Evolutionary conservation across 2,888 invertebrate genomes (phyloP), one percentile per base, ranked within the genome.

Genomic region (Pandemis corylana): DNA sequence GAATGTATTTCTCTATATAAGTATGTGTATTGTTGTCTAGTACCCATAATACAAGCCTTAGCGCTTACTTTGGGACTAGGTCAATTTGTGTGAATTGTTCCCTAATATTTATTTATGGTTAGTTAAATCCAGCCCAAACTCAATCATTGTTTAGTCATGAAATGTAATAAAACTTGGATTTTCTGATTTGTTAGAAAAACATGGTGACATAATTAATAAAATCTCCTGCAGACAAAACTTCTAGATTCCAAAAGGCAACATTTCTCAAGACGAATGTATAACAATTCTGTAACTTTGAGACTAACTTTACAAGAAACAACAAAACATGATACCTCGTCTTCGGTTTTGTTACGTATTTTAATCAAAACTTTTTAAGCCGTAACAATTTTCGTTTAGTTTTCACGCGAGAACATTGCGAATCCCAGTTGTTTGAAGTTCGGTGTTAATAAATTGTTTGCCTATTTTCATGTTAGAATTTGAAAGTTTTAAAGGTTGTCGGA

Each of bases 351-450:
- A 51, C 59, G 65, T 61, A 74, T 69, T 66, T 69, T 74, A 74
- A 74, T 74, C 74, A 74, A 74, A 66, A 74, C 69, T 69, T 74
- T 73, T 74, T 65, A 61, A 74, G 59, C 74, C 65, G 15, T 42
- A 12, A 28, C 64, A 73, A 65, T 74, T 65, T 69, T 49, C 20
- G 67, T 42, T 36, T 64, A 68, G 63, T 72, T 64, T 56, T 72
- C 63, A 56, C 63, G 63, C 63, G 68, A 44, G 44, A 51, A 51
- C 36, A 51, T 74, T 73, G 46, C n/a, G 28, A 51, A 66, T 15
- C 15, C 69, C 65, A 69, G 69, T 65, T 69, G 69, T 61, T 28
- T 42, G n/a, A 56, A 69, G 59, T 74, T 74, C 42, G 2, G 56
- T 51, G 7, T 59, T 42, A 66, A 61, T 69, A 69, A 42, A 65